Evolutionary conservation across 2,888 invertebrate species (phyloP), one percentile per base, ranked within the genome.

Genomic region (Xanthia icteritia): DNA sequence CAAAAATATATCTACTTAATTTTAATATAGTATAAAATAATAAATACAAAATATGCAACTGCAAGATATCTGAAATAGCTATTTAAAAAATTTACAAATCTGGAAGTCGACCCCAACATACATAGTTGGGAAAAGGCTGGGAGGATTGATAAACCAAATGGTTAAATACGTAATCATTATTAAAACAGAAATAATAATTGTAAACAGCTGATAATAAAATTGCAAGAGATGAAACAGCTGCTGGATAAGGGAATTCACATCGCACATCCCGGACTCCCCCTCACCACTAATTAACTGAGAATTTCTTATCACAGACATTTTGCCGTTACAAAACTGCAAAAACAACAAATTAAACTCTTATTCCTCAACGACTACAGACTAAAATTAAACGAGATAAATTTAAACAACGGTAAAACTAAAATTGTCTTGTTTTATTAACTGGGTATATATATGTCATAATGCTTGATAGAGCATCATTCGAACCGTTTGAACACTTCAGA

Each of bases 191-290:
- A 64, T n/a, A 36, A 51, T 39, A 58, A 66, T 27, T 67, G 23
- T 64, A 56, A 58, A 68, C 13, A 42, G 6, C 20, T 54, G 5
- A 15, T 20, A 31, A 5, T 56, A 68, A 9, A 51, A 20, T 73
- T 23, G 23, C 27, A 69, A 65, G 66, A 39, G 72, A 68, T 61
- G 58, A 81, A 74, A 39, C 56, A 73, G 6, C 39, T 51, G 42
- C 45, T n/a, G 65, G 84, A 86, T 82, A 82, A 84, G 86, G 88
- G 86, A 71, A 70, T 78, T 86, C 58, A 87, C 88, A 84, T 69
- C 13, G n/a, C 42, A 60, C 76, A 69, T 82, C 76, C 73, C 68
- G 54, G 60, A 67, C 39, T 79, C 77, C 69, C 42, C 54, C 58
- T 66, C 69, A 36, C 71, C 51, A 63, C 69, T 84, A 75, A 76